Percentiles rank a stretch among this genome's conserved stretches.
Evolutionary conservation across 2,888 invertebrate species (phyloP).

Genomic region (Caenorhabditis virilis): DNA sequence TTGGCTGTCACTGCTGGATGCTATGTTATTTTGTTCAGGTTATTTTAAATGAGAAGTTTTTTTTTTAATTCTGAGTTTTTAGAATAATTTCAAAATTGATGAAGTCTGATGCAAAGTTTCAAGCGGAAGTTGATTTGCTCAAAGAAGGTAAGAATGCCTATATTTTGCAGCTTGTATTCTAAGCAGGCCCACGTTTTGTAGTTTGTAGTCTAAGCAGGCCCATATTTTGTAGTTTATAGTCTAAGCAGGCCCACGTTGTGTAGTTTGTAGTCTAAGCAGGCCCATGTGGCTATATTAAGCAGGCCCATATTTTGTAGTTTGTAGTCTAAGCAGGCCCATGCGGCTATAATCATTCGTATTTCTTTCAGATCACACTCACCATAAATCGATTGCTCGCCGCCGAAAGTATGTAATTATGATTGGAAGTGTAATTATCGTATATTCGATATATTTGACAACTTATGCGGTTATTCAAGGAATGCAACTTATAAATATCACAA

Average conservation of each 20-base stretch:
- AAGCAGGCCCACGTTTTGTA: not conserved
- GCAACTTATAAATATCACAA: slow-evolving; percentile 41
- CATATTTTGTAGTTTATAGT: no score
- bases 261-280: not conserved
- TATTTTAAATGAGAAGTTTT: no score
- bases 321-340: not conserved
- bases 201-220: not conserved
- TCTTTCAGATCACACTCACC: slow-evolving; percentile 16
- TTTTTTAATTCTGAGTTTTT: no score
- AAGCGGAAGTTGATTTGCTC: slow-evolving; percentile 27
- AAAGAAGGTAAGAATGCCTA: slow-evolving; percentile 9
- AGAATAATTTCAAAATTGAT: slow-evolving; percentile 43
- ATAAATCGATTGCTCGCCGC: slow-evolving; percentile 36
- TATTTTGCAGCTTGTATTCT: not conserved
- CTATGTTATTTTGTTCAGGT: slow-evolving; percentile 48
- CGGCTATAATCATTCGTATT: no score
- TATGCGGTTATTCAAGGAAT: slow-evolving; percentile 53
- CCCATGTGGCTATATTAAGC: no score
- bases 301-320: not conserved
- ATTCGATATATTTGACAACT: slow-evolving; percentile 48
- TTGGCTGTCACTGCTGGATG: slow-evolving; percentile 50
- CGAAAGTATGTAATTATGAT: slow-evolving; percentile 59
- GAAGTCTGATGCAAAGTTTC: slow-evolving; percentile 29
- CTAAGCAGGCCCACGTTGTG: not conserved
- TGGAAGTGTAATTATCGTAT: slow-evolving; percentile 58